Evolutionary conservation across 2,797 vertebrate genomes (phyloP), one percentile per base, ranked within the genome.

Genomic region (Orientallactaga sibirica): DNA sequence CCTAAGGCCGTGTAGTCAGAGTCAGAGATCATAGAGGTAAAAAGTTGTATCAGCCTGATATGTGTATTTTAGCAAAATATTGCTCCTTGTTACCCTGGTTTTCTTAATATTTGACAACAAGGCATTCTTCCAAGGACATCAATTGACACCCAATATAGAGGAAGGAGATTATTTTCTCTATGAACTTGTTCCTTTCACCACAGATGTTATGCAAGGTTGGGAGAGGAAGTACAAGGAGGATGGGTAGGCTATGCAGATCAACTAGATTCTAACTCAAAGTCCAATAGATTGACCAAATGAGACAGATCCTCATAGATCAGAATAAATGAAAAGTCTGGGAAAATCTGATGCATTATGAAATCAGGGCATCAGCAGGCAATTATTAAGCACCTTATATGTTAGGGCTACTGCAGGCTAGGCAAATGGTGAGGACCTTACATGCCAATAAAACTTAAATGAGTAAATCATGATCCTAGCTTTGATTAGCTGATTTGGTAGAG

Each of bases 51-150:
- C 27, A 70, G 14, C 19, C 5, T n/a, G n/a, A 64, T 61, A 27
- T 27, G 16, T 55, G 5, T 27, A 61, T 91, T 86, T 95, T 8
- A 80, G 73, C 67, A 90, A 83, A 86, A 87, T 16, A 11, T 64
- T 80, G 75, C 37, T 76, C n/a, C 19, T n/a, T 37, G 2, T 37
- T 37, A 74, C 41, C 43, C 78, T 86, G 10, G 27, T 18, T 84
- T 92, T 91, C 74, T 92, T 90, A 58, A 78, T 70, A 90, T 61
- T 66, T 29, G 66, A 37, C 10, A 27, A 22, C 18, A 1, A 20
- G n/a, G 1, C 55, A 55, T 25, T 93, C 73, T 90, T 43, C 18
- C 64, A 43, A 67, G 78, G 71, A 29, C 48, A 85, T 91, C 43
- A 73, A 52, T 29, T 78, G 16, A 66, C 0, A 66, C 1, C 15